These are phyloP conservation scores for Nemapogon koenigi DNA, from an alignment of 2,888 invertebrate genomes.

Conservation along the genomic window DNA sequence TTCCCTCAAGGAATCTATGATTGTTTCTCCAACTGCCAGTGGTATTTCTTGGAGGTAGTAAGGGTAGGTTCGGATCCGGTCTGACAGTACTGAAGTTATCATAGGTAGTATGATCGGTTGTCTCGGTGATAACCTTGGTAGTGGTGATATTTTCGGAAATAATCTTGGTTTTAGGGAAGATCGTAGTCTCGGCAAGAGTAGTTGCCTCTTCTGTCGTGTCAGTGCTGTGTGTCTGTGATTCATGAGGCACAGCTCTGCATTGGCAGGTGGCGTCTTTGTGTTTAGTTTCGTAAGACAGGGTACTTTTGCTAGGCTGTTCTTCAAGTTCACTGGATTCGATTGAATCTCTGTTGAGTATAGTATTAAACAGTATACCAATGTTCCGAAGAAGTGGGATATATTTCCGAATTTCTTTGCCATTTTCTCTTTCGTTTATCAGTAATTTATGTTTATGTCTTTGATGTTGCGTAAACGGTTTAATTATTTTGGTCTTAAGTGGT, in stretches of 20 bases:
- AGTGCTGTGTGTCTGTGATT: too few species aligned
- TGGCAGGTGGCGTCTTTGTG: constrained; percentile 24
- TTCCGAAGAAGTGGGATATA: constrained; percentile 47
- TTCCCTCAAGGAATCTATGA: constrained; percentile 51
- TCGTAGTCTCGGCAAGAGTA: constrained; percentile 38
- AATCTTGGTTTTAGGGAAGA: constrained; percentile 29
- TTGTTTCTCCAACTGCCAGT: constrained; percentile 48
- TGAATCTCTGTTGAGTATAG: constrained; percentile 36
- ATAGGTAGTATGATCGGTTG: constrained; percentile 44
- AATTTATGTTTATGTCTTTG: too few species aligned
- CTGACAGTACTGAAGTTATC: constrained; percentile 47
- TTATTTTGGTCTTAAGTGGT: constrained; percentile 35
- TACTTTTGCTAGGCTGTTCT: constrained; percentile 10
- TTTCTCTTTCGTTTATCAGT: constrained; percentile 31
- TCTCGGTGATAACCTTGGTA: constrained; percentile 35
- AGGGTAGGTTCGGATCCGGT: constrained; percentile 52
- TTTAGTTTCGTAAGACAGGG: constrained; percentile 16
- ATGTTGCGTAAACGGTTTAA: constrained; percentile 21
- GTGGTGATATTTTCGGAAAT: constrained; percentile 20
- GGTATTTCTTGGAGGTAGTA: constrained; percentile 59
- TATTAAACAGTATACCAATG: constrained; percentile 46
- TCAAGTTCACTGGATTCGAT: constrained; percentile 27
- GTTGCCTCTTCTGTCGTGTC: constrained; percentile 39
- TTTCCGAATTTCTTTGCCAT: constrained; percentile 36
- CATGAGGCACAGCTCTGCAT: constrained; percentile 19